phyloP scores from a whole-genome alignment of 2,888 invertebrate genomes.

The Drosophila nr. perissopoda region DNA sequence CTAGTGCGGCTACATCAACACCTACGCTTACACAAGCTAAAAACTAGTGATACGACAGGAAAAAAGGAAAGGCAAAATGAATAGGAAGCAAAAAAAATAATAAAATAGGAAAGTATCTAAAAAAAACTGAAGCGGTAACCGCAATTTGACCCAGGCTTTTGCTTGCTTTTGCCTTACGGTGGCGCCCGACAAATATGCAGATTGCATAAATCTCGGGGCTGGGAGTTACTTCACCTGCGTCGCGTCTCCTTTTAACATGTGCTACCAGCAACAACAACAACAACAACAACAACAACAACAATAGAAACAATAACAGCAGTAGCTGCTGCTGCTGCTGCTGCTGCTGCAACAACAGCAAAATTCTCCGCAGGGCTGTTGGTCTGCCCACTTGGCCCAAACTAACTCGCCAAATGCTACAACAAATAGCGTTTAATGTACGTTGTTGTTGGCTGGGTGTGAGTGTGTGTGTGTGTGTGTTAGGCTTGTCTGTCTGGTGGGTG shows the following conservation, averaged over 20 bases:
- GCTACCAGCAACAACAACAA: slow-evolving; percentile 42
- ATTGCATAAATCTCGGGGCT: slow-evolving; percentile 55
- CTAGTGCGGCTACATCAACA: slow-evolving; percentile 68
- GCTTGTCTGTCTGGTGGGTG: slow-evolving; percentile 33
- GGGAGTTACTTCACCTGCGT: slow-evolving; percentile 43
- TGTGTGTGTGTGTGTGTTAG: slow-evolving; percentile 11
- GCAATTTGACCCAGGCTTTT: slow-evolving; percentile 78
- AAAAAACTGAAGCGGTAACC: slow-evolving; percentile 59
- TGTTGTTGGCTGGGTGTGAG: slow-evolving; percentile 10
- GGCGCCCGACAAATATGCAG: slow-evolving; percentile 78
- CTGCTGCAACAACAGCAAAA: not conserved
- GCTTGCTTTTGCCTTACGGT: slow-evolving; percentile 65
- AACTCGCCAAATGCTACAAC: slow-evolving; percentile 50
- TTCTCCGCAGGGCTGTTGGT: slow-evolving; percentile 22
- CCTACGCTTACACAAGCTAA: slow-evolving; percentile 56
- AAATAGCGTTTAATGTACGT: slow-evolving; percentile 62
- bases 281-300: slow-evolving; percentile 32
- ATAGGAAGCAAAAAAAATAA: slow-evolving; percentile 17
- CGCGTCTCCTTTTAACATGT: slow-evolving; percentile 73
- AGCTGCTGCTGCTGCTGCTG: not conserved
- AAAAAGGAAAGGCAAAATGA: slow-evolving; percentile 19
- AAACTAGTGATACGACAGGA: slow-evolving; percentile 38
- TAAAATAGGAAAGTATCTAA: slow-evolving; percentile 13
- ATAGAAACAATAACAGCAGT: not conserved
- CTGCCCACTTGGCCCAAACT: not conserved